Percentiles rank a stretch among this genome's conserved stretches.
Conservation (phyloP, 2,113 vertebrate genomes). For the Brachyistius frenatus region DNA sequence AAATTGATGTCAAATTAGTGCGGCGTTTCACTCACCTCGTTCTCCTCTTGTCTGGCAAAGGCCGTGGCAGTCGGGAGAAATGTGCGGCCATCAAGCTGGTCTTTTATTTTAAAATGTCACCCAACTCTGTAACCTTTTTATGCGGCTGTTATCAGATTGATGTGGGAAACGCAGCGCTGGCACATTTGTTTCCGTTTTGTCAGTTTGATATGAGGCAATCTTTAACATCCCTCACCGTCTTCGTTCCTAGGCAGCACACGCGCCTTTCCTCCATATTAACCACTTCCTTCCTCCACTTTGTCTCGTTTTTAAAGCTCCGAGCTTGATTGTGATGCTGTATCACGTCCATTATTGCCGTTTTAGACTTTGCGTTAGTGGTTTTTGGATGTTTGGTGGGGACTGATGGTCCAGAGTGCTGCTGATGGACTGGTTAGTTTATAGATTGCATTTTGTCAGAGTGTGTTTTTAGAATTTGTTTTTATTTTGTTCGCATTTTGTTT, state of each 20-base stretch:
- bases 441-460: no score
- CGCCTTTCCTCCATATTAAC: constrained; percentile 43
- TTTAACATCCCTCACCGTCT: constrained; percentile 38
- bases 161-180: not conserved
- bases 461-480: no score
- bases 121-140: constrained; percentile 34
- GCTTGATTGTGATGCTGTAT: no score
- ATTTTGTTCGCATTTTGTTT: no score
- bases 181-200: constrained; percentile 23
- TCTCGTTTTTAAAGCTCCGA: not conserved
- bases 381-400: no score
- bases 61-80: constrained; percentile 44
- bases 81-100: not conserved
- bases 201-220: constrained; percentile 40
- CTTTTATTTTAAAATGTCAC: constrained; percentile 53
- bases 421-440: no score
- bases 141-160: constrained; percentile 8
- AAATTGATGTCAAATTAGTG: constrained; percentile 43
- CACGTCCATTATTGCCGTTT: no score
- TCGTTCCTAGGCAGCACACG: not conserved
- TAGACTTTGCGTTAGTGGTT: no score
- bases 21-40: constrained; percentile 36
- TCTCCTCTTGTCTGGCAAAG: constrained; percentile 28
- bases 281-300: constrained; percentile 69
- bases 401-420: no score